A percentile compares a stretch with the other conserved stretches of the same genome.
These are phyloP conservation scores for Eretmocerus hayati DNA, from an alignment of 2,888 invertebrate species.

Conservation along the genomic window DNA sequence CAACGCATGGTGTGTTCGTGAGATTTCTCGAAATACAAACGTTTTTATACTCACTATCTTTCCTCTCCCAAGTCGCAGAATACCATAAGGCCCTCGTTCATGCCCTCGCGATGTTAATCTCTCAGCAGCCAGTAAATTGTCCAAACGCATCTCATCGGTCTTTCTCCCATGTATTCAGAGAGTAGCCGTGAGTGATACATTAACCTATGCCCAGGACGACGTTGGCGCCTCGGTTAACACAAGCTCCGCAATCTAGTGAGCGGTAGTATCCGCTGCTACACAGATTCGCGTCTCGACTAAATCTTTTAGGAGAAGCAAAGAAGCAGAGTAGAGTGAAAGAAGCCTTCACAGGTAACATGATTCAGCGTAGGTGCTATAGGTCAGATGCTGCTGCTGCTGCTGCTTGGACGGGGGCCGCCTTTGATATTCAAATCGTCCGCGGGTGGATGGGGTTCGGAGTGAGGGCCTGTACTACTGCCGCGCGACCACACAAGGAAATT, in stretches of 20 bases:
- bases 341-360: conserved; percentile 44
- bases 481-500: conserved; percentile 43
- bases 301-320: too few species aligned
- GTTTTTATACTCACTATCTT: too few species aligned
- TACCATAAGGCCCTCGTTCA: too few species aligned
- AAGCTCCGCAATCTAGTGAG: conserved; percentile 26
- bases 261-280: conserved; percentile 15
- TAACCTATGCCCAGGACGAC: conserved; percentile 26
- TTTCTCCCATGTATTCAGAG: neutral
- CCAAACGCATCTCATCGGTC: too few species aligned
- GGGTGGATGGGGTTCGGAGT: too few species aligned
- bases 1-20: too few species aligned
- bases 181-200: conserved; percentile 5
- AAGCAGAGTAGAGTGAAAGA: too few species aligned
- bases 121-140: too few species aligned
- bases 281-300: neutral
- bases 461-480: too few species aligned
- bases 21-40: too few species aligned
- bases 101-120: too few species aligned
- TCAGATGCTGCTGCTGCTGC: conserved; percentile 34
- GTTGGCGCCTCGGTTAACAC: conserved; percentile 42
- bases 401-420: conserved; percentile 46
- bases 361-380: conserved; percentile 47
- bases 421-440: conserved; percentile 44
- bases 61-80: too few species aligned